Evolutionary conservation across 2,888 invertebrate species (phyloP).

Genomic region (Campoplex capitator): DNA sequence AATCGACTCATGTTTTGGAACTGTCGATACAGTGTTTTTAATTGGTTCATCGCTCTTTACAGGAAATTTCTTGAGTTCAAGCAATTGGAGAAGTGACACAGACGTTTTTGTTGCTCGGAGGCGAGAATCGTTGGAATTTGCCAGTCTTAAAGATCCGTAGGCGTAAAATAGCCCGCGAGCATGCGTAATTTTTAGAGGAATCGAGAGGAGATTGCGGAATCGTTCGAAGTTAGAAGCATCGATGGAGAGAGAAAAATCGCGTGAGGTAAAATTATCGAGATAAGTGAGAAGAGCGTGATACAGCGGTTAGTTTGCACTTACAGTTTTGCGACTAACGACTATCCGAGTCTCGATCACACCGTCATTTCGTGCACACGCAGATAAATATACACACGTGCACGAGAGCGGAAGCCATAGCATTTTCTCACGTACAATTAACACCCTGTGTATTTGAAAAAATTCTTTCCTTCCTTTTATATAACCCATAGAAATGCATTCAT

Average conservation of each 20-base stretch:
- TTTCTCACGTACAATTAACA: conserved; percentile 70
- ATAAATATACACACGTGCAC: conserved; percentile 18
- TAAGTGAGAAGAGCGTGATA: conserved; percentile 25
- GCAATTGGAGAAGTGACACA: background rate
- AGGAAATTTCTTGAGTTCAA: background rate
- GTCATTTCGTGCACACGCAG: background rate
- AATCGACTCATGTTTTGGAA: too few species aligned
- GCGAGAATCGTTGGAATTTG: background rate
- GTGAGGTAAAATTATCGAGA: conserved; percentile 51
- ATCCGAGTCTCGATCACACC: conserved; percentile 11
- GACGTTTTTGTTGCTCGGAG: background rate
- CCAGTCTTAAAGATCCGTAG: background rate
- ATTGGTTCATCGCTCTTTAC: background rate
- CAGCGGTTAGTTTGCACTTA: conserved; percentile 36
- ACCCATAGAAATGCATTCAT: conserved; percentile 15
- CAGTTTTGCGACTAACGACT: conserved; percentile 12
- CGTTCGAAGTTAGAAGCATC: background rate
- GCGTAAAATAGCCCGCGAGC: background rate
- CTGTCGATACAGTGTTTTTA: background rate
- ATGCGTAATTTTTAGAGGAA: background rate
- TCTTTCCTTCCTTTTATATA: conserved; percentile 25
- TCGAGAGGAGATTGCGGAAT: conserved; percentile 28
- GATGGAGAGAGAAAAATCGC: conserved; percentile 48
- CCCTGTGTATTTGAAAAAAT: conserved; percentile 45
- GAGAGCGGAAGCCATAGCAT: conserved; percentile 69